Conservation (phyloP, 2,113 vertebrate genomes). For the Zeus faber region DNA sequence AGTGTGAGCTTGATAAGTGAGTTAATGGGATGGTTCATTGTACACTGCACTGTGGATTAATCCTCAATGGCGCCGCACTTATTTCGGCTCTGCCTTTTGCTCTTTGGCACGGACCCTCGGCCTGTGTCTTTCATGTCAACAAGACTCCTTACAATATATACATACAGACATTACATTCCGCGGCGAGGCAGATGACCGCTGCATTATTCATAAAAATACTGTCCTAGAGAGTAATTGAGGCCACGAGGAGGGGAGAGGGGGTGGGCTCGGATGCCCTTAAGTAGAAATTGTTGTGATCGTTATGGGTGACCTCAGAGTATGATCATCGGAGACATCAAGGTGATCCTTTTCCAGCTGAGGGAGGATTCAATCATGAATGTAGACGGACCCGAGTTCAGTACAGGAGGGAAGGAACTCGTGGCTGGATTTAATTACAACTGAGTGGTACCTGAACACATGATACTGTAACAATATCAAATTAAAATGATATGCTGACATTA, state of each 20-base stretch:
- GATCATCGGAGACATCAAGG: constrained; percentile 48
- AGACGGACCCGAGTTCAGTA: too few relatives aligned
- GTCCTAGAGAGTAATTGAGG: constrained; percentile 45
- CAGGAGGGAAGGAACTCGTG: too few relatives aligned
- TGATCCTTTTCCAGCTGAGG: constrained; percentile 29
- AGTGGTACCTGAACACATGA: too few relatives aligned
- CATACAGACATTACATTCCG: background rate
- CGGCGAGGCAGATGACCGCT: constrained; percentile 9
- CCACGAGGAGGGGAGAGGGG: background rate
- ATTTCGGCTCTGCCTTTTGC: background rate
- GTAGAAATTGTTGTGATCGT: constrained; percentile 45
- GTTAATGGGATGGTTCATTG: background rate
- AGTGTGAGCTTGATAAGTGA: background rate
- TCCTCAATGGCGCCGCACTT: background rate
- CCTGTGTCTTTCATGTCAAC: background rate
- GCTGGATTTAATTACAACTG: too few relatives aligned
- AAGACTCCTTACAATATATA: background rate
- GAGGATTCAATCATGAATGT: too few relatives aligned
- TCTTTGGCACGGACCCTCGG: too few relatives aligned
- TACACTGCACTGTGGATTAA: background rate
- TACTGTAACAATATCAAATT: too few relatives aligned
- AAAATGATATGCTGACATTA: too few relatives aligned
- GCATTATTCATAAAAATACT: constrained; percentile 49
- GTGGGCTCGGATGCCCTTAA: constrained; percentile 11
- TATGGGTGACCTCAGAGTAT: constrained; percentile 50